These are phyloP conservation scores for Lethrus apterus DNA, from an alignment of 1,140 invertebrate genomes.

Conservation along the genomic window DNA sequence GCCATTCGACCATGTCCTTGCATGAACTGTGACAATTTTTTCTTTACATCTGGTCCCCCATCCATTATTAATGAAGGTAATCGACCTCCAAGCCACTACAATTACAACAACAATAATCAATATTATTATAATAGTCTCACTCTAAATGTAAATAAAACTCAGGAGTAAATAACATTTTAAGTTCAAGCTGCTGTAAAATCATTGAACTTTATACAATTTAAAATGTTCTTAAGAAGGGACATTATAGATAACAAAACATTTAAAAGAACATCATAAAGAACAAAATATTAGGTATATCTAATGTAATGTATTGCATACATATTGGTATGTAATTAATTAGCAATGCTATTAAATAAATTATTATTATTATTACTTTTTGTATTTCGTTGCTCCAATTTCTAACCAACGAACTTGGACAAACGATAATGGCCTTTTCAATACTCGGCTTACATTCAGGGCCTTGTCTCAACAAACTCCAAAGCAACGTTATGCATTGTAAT, in stretches of 20 bases:
- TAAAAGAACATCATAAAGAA: no score
- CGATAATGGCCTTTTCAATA: conserved; percentile 89
- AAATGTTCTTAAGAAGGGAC: no score
- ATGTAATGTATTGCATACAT: no score
- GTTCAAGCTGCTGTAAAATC: no score
- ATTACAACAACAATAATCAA: no score
- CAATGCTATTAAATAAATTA: no score
- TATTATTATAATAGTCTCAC: no score
- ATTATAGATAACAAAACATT: no score
- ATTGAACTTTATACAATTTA: no score
- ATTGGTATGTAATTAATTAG: no score
- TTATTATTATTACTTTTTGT: conserved; percentile 55
- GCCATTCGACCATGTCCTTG: conserved; percentile 58
- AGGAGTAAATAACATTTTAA: background rate
- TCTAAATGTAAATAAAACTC: background rate
- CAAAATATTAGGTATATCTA: no score
- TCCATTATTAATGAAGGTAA: conserved; percentile 86
- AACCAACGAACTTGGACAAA: conserved; percentile 93
- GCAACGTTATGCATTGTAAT: conserved; percentile 92
- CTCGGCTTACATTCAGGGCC: conserved; percentile 76
- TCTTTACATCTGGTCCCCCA: conserved; percentile 82
- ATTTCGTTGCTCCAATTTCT: conserved; percentile 99
- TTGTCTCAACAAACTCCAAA: conserved; percentile 91
- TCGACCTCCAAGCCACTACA: conserved; percentile 74
- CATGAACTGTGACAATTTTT: conserved; percentile 70